Evolutionary conservation across 2,113 vertebrate species (phyloP), one percentile per base, ranked within the genome.

Genomic region (Alligator mississippiensis): DNA sequence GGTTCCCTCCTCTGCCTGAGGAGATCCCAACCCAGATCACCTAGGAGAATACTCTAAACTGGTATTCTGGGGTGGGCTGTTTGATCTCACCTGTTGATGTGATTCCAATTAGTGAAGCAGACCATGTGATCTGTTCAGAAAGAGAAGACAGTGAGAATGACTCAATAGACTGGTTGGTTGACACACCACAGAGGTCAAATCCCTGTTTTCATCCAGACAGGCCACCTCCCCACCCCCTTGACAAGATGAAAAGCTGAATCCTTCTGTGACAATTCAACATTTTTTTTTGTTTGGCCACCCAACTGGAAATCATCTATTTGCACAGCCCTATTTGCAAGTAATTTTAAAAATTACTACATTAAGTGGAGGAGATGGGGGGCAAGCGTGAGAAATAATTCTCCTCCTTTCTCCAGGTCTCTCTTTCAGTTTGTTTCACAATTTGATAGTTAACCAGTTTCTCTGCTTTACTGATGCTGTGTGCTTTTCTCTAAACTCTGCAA

Each of bases 71-170:
- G 9, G 66, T 70, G 66, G 66, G 4, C 11, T 9, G 14, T 64
- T 0, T 0, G 1, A 9, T 61, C 9, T 57, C 6, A 19, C 25
- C 81, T 11, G 21, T 62, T 62, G 61, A 24, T 62, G 61, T 24
- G 9, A 11, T 4, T 0, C 25, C 11, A 68, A 47, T 11, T 4
- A 47, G 4, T 25, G 2, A 1, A 10, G 25, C 0, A 0, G 2
- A 59, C 22, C 62, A 18, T 0, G 0, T 22, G 47, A 28, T 58
- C 21, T 60, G 77, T 78, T 15, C 24, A 30, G 6, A 30, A 0
- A 2, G 64, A 82, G 38, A 75, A 83, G 68, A 74, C 25, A 0
- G 0, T 22, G 24, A 87, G 2, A 63, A 81, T 47, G 54, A 6
- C 17, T 92, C 91, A 28, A 30, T 63, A 0, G 57, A 63, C 3